phyloP scores from a whole-genome alignment of 2,888 invertebrate genomes.

The Dicyrtomina minuta region DNA sequence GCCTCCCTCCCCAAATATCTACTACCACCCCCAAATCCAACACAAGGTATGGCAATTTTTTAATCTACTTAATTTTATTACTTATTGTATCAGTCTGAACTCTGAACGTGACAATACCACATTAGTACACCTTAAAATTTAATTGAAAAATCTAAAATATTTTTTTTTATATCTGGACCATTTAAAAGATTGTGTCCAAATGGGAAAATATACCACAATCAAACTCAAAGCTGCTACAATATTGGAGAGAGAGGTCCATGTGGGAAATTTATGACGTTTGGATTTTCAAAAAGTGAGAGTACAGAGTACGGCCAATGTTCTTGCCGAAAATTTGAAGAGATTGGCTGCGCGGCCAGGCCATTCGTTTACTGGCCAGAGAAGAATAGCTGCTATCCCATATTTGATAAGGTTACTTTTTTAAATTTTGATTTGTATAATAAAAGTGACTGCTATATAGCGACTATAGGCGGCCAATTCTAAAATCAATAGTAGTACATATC shows the following conservation, averaged over 20 bases:
- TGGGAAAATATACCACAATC: no score
- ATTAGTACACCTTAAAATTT: neutral
- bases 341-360: conserved; percentile 5
- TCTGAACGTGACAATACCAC: neutral
- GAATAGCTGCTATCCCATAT: conserved; percentile 8
- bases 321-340: neutral
- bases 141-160: neutral
- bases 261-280: conserved; percentile 1
- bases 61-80: no score
- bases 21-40: no score
- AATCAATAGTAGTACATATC: no score
- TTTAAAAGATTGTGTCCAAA: no score
- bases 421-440: no score
- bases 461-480: no score
- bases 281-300: neutral
- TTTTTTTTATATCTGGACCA: neutral
- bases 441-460: no score
- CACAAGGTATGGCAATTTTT: no score
- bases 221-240: neutral
- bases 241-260: conserved; percentile 12
- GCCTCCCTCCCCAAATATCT: no score
- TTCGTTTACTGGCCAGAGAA: conserved; percentile 4
- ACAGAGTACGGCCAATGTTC: neutral
- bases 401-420: conserved; percentile 11
- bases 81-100: no score